Evolutionary conservation across 2,797 vertebrate species (phyloP), one percentile per base, ranked within the genome.

Genomic region (Enteromius radiatus): DNA sequence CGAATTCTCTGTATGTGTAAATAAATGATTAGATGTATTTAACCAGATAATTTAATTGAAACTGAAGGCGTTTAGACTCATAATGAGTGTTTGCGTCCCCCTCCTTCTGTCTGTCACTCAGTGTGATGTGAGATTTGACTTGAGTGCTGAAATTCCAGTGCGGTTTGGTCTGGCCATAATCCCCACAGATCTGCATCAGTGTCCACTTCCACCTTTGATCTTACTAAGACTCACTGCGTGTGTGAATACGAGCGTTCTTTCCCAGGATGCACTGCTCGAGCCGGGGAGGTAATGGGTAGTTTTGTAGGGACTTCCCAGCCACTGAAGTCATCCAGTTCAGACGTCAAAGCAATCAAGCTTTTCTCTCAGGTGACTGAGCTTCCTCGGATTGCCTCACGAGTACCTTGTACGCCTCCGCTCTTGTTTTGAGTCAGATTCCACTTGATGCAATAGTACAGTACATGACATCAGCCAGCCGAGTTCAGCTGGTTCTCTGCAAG

Each of bases 161-260:
- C 82, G 88, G 92, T 93, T 93, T 92, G 89, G 93, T 93, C 93
- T 91, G 87, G 88, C 87, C 91, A 90, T 94, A 94, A 94, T 95
- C 93, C 93, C 82, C 26, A 80, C 90, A 92, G 93, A 95, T 94
- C 93, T 93, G 93, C 91, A 94, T 94, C 92, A 92, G 92, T 94
- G 93, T 94, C 92, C 88, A 90, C 88, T 91, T 86, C 88, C 90
- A 93, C 90, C 93, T 95, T 94, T 95, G 93, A 95, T 95, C 94
- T 93, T 76, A 87, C 87, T 85, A 89, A 93, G 92, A 91, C 91
- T 89, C 92, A 93, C 94, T 94, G 93, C 90, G 88, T 90, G 91
- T 92, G 87, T 91, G 91, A 92, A 92, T 76, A 79, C 36, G 89
- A 65, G 88, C 85, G 88, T 83, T 86, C 91, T 93, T 93, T 94